phyloP scores from a whole-genome alignment of 2,113 vertebrate species.

The Bos indicus region DNA sequence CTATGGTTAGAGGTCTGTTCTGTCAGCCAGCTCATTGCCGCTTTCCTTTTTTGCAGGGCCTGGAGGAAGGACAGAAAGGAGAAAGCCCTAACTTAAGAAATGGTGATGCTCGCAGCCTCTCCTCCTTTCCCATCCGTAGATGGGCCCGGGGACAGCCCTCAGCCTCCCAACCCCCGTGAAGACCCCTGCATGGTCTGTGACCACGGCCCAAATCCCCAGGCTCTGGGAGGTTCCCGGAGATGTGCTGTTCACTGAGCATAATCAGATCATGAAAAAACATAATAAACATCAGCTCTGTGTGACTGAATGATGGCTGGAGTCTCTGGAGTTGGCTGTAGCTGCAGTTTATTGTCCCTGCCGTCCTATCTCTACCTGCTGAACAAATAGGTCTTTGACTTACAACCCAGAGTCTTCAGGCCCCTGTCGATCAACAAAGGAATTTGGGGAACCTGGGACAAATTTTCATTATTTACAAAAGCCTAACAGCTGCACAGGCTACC shows the following conservation, averaged over 20 bases:
- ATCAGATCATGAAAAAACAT: slow-evolving; percentile 10
- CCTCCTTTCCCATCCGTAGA: background rate
- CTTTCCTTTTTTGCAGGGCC: slow-evolving; percentile 39
- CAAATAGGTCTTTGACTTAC: background rate
- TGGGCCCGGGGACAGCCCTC: background rate
- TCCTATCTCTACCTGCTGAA: background rate
- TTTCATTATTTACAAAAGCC: background rate
- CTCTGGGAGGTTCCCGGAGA: background rate
- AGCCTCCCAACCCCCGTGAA: background rate
- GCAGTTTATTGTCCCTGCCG: background rate
- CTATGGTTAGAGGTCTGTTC: background rate
- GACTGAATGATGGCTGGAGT: background rate
- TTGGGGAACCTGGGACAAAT: background rate
- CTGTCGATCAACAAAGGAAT: background rate
- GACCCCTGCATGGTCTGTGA: background rate
- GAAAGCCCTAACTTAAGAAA: background rate
- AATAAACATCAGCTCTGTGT: background rate
- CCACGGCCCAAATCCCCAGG: background rate
- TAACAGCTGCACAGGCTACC: background rate
- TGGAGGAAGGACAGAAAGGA: background rate
- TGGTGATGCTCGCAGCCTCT: background rate
- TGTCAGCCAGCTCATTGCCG: background rate
- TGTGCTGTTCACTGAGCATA: background rate
- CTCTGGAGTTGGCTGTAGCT: background rate
- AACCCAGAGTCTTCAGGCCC: background rate